Conservation (phyloP, 2,113 vertebrate genomes). For the Calidris pugnax region DNA sequence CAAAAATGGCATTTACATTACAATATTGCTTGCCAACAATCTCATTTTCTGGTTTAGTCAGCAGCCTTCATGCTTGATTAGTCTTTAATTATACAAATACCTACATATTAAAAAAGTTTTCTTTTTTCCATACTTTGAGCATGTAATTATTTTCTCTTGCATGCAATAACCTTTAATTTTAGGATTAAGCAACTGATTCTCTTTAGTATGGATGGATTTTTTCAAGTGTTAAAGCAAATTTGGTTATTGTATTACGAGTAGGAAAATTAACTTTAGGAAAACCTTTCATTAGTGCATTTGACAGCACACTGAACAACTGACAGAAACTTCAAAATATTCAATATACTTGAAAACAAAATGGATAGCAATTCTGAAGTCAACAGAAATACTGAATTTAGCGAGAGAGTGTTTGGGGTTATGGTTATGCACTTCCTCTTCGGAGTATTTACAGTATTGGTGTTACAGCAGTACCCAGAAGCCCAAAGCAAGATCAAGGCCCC, state of each 20-base stretch:
- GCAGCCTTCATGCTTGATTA: conserved; percentile 95
- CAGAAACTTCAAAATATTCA: conserved; percentile 54
- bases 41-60: conserved; percentile 99
- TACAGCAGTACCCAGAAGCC: background rate
- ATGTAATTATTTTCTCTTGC: conserved; percentile 86
- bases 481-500: background rate
- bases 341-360: conserved; percentile 56
- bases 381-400: background rate
- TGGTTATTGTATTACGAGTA: conserved; percentile 77
- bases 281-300: conserved; percentile 74
- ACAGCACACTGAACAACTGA: conserved; percentile 60
- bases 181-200: conserved; percentile 85
- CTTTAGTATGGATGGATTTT: conserved; percentile 80
- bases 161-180: conserved; percentile 87
- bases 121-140: conserved; percentile 82
- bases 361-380: conserved; percentile 14
- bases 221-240: conserved; percentile 84
- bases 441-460: background rate
- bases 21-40: conserved; percentile 95
- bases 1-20: conserved; percentile 87
- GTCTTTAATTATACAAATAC: conserved; percentile 88
- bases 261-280: conserved; percentile 80
- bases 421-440: background rate
- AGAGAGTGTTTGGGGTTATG: background rate
- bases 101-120: conserved; percentile 85